Conservation (phyloP, 2,797 vertebrate genomes). For the Sternotherus odoratus region DNA sequence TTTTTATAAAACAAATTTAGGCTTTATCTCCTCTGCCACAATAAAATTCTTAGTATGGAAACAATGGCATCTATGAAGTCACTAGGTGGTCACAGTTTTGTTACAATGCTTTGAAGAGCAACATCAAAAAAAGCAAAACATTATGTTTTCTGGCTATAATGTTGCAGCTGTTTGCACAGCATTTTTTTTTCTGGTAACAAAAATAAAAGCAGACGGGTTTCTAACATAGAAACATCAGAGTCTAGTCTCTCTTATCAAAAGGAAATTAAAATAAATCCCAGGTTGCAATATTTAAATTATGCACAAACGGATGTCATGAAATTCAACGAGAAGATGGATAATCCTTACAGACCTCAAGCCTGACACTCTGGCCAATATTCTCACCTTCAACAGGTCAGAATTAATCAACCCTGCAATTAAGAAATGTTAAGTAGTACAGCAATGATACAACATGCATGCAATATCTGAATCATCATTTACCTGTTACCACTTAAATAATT, state of each 20-base stretch:
- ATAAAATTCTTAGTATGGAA: neutral
- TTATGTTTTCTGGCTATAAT: neutral
- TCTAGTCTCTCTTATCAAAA: neutral
- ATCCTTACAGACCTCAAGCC: neutral
- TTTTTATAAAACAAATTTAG: neutral
- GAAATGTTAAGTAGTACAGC: neutral
- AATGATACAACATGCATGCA: neutral
- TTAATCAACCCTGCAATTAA: neutral
- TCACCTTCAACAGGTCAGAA: neutral
- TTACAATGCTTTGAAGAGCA: neutral
- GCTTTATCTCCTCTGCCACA: neutral
- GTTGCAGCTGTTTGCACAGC: neutral
- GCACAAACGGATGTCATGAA: neutral
- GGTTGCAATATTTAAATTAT: neutral
- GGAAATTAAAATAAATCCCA: neutral
- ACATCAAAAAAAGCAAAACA: neutral
- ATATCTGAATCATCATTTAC: neutral
- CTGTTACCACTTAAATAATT: neutral
- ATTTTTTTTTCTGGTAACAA: neutral
- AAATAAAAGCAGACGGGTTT: neutral
- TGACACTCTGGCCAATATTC: neutral
- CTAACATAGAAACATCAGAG: neutral
- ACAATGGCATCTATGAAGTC: neutral
- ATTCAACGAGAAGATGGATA: neutral
- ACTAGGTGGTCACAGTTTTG: neutral